phyloP scores from a whole-genome alignment of 37 sponge, comb jelly and placozoan species.

The Petrosia ficiformis region DNA sequence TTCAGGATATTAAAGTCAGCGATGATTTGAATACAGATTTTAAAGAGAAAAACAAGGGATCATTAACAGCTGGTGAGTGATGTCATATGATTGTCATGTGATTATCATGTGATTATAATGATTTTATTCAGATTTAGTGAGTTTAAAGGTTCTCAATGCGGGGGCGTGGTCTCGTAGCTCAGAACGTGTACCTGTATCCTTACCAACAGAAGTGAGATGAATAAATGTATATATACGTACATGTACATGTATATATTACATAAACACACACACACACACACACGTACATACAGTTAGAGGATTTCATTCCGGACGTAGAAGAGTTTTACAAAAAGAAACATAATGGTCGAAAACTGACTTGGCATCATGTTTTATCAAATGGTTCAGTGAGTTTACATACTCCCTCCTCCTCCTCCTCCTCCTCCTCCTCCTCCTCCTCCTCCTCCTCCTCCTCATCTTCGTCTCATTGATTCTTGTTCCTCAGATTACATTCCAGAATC shows the following conservation, averaged over 20 bases:
- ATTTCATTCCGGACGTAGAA: slow-evolving; percentile 86
- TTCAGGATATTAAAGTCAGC: slow-evolving; percentile 93
- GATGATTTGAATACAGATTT: slow-evolving; percentile 84
- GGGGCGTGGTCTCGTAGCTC: slow-evolving; percentile 91
- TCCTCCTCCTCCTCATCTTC: not conserved
- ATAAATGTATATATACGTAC: not conserved
- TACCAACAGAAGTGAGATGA: slow-evolving; percentile 68
- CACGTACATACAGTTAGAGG: slow-evolving; percentile 54
- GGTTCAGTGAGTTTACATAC: slow-evolving; percentile 66
- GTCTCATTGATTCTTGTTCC: not conserved
- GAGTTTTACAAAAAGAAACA: slow-evolving; percentile 82
- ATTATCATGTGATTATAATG: not conserved
- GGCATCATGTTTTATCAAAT: slow-evolving; percentile 95
- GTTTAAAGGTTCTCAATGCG: slow-evolving; percentile 87
- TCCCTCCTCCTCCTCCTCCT: not conserved
- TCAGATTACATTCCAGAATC: slow-evolving; percentile 78
- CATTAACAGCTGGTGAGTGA: slow-evolving; percentile 57
- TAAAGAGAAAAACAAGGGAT: slow-evolving; percentile 66
- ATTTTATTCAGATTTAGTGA: slow-evolving; percentile 62
- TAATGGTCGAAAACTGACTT: slow-evolving; percentile 78
- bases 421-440: not conserved
- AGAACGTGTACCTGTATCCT: slow-evolving; percentile 80
- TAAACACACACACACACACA: not conserved
- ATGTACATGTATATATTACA: not conserved
- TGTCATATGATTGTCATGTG: not conserved